Conservation (phyloP, 2,888 invertebrate species). For the Lottia gigantea region DNA sequence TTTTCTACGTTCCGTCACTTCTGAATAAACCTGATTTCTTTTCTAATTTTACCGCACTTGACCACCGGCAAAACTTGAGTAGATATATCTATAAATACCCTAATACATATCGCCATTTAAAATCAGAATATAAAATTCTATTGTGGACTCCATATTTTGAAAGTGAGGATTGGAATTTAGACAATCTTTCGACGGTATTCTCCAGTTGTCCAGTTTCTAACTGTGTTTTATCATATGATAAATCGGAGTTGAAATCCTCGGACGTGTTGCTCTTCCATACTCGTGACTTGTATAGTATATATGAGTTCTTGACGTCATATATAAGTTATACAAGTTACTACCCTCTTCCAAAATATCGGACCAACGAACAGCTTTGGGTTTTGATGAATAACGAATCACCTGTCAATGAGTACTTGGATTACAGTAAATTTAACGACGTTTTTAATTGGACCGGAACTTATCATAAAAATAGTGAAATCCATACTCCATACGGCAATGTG, state of each 20-base stretch:
- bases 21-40: too few relatives aligned
- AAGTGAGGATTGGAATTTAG: background rate
- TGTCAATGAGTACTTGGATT: background rate
- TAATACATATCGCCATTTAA: too few relatives aligned
- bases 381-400: constrained; percentile 5
- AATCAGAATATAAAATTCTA: background rate
- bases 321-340: too few relatives aligned
- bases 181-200: background rate
- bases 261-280: constrained; percentile 17
- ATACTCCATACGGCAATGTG: background rate
- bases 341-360: constrained; percentile 5
- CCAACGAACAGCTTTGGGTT: constrained; percentile 9
- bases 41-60: too few relatives aligned
- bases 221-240: constrained; percentile 10
- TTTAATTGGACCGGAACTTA: constrained; percentile 17
- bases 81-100: too few relatives aligned
- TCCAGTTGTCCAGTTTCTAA: background rate
- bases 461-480: background rate
- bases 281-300: background rate
- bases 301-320: too few relatives aligned
- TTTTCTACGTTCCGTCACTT: too few relatives aligned
- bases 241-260: background rate
- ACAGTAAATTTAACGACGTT: background rate
- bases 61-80: too few relatives aligned
- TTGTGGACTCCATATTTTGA: constrained; percentile 17